Conservation (phyloP, 2,113 vertebrate genomes). For the Colaptes auratus region DNA sequence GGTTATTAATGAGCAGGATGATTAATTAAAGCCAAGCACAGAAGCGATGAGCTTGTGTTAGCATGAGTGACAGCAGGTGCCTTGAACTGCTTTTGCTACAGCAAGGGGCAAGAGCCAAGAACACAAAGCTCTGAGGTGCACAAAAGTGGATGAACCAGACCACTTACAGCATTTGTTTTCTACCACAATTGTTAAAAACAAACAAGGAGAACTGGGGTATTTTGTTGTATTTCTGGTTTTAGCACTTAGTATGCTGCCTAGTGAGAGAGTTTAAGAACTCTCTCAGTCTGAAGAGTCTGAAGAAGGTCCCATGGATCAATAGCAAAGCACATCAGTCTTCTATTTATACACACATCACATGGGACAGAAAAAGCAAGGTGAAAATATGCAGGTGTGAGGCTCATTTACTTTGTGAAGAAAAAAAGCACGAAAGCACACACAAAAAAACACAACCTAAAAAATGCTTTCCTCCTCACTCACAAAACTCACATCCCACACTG, state of each 20-base stretch:
- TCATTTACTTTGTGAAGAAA: neutral
- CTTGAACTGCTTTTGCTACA: neutral
- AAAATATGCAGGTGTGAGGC: neutral
- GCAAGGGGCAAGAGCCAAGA: neutral
- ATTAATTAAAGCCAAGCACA: neutral
- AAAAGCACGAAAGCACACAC: neutral
- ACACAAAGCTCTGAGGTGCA: neutral
- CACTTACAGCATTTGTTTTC: neutral
- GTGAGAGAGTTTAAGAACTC: neutral
- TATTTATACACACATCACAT: neutral
- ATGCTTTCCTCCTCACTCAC: neutral
- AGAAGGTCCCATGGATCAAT: neutral
- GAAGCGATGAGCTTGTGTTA: neutral
- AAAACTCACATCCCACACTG: neutral
- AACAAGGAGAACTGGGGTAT: neutral
- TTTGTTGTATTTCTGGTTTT: neutral
- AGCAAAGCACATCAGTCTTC: neutral
- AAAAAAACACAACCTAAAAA: neutral
- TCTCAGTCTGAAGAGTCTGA: neutral
- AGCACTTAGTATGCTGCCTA: neutral
- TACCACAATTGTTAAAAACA: neutral
- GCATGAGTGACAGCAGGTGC: rapidly evolving
- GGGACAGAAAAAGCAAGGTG: neutral
- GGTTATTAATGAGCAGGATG: neutral
- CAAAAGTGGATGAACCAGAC: neutral